Base-by-base conservation (phyloP, 2,888 invertebrate genomes). In the Amblyjoppa proteus region DNA sequence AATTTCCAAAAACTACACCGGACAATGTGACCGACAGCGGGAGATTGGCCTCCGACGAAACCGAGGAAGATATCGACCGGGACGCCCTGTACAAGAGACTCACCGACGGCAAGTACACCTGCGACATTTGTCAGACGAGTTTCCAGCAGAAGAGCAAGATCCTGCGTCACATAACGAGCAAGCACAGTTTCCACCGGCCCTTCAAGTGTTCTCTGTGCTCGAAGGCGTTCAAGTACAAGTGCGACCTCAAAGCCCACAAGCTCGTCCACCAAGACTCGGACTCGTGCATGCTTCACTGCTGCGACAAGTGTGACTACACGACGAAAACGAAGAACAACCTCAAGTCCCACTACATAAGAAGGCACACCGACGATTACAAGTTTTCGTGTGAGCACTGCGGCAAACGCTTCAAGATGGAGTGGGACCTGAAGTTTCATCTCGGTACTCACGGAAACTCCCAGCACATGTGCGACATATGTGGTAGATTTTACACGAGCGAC, bases 391-490 rank as follows among this genome's bases (percentile, higher is more conserved):
- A 91, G 31, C 89, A 90, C 31, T 92, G 92, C 25, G 89, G 89
- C 0, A 91, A 92, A 56, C 88, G 89, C 11, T 92, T 92, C 75
- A 92, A 92, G 71, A 90, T 92, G 88, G 90, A 91, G 58, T 90
- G 90, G 90, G 91, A 93, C 61, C 76, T 93, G 0, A 93, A 92
- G 77, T 91, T 91, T 68, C 92, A 93, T 70, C 56, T 92, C n/a
- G 89, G 89, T 0, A 91, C 90, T 0, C 92, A 93, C 79, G 85
- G 88, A 13, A 84, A 56, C 5, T 90, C 88, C 0, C 89, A 89
- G 53, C 90, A 90, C 56, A 92, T 93, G 91, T 93, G 93, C 84
- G 91, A 93, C 70, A 88, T 91, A 2, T 93, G 92, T 41, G 92
- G 92, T 0, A 89, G 89, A 13, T 92, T 93, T 81, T 93, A 93